Evolutionary conservation across 92 coral and sea anemone genomes (phyloP).

Genomic region (Epizoanthus scotinus): DNA sequence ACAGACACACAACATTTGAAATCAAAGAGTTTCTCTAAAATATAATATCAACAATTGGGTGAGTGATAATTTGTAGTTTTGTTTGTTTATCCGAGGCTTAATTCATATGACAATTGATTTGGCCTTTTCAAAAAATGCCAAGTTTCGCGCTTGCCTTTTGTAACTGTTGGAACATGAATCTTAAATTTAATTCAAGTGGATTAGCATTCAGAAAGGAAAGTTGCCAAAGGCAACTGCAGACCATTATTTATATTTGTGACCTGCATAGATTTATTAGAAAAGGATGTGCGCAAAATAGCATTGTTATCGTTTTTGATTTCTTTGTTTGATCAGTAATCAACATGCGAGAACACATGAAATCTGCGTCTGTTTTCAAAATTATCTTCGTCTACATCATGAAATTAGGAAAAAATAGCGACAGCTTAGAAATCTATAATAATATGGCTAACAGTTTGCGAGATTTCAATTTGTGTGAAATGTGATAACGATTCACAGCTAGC

Average conservation of each 20-base stretch:
- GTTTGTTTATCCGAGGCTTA: too few relatives aligned
- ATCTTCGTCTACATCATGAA: neutral
- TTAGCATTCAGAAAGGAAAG: slow-evolving; percentile 15
- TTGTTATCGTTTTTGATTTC: neutral
- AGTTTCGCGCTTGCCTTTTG: neutral
- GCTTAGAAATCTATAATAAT: neutral
- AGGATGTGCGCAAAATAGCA: slow-evolving; percentile 20
- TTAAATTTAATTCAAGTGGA: slow-evolving; percentile 1
- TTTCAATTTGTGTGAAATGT: slow-evolving; percentile 5
- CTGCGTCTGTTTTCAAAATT: slow-evolving; percentile 5
- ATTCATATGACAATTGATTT: too few relatives aligned
- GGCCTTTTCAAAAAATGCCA: too few relatives aligned
- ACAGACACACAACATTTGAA: too few relatives aligned
- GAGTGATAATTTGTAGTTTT: too few relatives aligned
- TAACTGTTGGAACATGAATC: neutral
- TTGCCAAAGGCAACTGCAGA: slow-evolving; percentile 28
- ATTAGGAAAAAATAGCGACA: slow-evolving; percentile 15
- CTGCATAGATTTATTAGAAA: slow-evolving; percentile 25
- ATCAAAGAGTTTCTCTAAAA: too few relatives aligned
- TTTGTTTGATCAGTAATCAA: neutral
- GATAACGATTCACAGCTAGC: slow-evolving; percentile 15
- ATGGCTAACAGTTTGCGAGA: neutral
- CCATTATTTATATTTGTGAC: slow-evolving; percentile 10
- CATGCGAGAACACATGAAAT: slow-evolving; percentile 6
- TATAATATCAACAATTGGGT: too few relatives aligned